Evolutionary conservation across 1,140 invertebrate genomes (phyloP).

Genomic region (Ooceraea biroi): DNA sequence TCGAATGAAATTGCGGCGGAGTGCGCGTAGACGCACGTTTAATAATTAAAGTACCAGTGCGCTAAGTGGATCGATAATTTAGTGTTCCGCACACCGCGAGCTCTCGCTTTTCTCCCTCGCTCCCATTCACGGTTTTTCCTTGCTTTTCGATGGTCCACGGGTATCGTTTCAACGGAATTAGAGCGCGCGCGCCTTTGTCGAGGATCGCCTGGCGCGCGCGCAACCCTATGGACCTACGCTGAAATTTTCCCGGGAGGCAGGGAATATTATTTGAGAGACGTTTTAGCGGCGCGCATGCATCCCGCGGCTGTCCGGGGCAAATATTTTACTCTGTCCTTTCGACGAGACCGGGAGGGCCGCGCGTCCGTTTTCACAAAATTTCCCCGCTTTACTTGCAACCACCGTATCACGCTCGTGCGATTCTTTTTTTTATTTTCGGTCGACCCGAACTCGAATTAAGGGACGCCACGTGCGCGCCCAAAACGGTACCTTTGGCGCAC

Average conservation of each 20-base stretch:
- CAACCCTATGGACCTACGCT: neutral
- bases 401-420: neutral
- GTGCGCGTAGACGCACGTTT: constrained; percentile 68
- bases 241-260: neutral
- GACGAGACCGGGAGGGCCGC: neutral
- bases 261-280: constrained; percentile 9
- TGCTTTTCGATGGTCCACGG: neutral
- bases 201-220: neutral
- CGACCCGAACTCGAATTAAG: constrained; percentile 26
- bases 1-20: constrained; percentile 66
- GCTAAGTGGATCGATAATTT: constrained; percentile 66
- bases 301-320: neutral
- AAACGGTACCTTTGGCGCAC: neutral
- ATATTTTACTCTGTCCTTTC: constrained; percentile 29
- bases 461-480: constrained; percentile 23
- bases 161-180: constrained; percentile 38
- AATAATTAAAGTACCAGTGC: constrained; percentile 67
- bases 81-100: constrained; percentile 7
- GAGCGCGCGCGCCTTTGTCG: neutral
- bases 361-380: neutral
- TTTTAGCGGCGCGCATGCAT: neutral
- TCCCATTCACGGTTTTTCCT: neutral
- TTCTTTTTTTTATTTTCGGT: constrained; percentile 6
- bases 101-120: neutral
- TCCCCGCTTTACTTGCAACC: constrained; percentile 19